Percentiles rank a stretch among this genome's conserved stretches.
phyloP scores from a whole-genome alignment of 2,888 invertebrate species.

The Lithophane semibrunnea region DNA sequence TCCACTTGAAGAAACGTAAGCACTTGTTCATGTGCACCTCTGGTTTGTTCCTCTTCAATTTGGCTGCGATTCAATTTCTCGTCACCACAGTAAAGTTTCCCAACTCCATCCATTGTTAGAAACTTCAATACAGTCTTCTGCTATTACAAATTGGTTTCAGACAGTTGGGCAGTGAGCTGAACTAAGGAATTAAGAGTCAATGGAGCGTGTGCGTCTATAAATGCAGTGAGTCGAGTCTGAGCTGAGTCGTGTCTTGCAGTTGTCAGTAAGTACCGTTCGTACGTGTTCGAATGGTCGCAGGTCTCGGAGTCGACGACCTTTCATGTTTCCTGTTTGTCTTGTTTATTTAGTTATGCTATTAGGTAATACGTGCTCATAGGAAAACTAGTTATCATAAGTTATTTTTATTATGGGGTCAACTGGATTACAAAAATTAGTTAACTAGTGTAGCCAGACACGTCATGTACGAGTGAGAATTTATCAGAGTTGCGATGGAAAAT shows the following conservation, averaged over 20 bases:
- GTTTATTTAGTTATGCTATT: slow-evolving; percentile 56
- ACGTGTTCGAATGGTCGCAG: slow-evolving; percentile 59
- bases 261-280: slow-evolving; percentile 50
- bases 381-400: slow-evolving; percentile 40
- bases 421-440: slow-evolving; percentile 1
- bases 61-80: background rate
- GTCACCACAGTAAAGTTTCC: background rate
- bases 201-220: slow-evolving; percentile 17
- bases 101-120: background rate
- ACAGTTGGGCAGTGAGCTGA: slow-evolving; percentile 1
- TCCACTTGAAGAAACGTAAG: slow-evolving; percentile 19
- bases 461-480: slow-evolving; percentile 14
- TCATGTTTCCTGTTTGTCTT: slow-evolving; percentile 59
- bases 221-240: slow-evolving; percentile 14
- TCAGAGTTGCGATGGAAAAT: slow-evolving; percentile 9
- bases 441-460: slow-evolving; percentile 3
- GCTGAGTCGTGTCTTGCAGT: slow-evolving; percentile 27
- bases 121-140: background rate
- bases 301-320: slow-evolving; percentile 63
- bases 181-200: slow-evolving; percentile 21
- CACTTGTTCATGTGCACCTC: background rate
- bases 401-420: slow-evolving; percentile 29
- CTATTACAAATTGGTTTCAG: slow-evolving; percentile 8
- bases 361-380: slow-evolving; percentile 49
- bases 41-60: slow-evolving; percentile 1